A percentile compares a stretch with the other conserved stretches of the same genome.
These are phyloP conservation scores for Glossophaga mutica DNA, from an alignment of 2,797 vertebrate species.

Conservation along the genomic window DNA sequence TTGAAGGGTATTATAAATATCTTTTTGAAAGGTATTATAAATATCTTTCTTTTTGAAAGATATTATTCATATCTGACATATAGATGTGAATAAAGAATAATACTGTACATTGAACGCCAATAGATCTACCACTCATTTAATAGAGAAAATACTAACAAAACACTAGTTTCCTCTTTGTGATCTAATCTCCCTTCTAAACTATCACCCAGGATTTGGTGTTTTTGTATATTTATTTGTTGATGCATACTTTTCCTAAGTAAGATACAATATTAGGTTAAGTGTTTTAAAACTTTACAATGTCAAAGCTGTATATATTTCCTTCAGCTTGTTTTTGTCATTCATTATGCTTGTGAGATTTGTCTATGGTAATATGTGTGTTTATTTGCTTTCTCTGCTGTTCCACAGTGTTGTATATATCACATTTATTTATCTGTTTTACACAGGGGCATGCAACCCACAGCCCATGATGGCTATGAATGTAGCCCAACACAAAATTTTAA, in stretches of 20 bases:
- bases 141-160: background rate
- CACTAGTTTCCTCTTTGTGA: background rate
- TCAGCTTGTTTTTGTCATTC: background rate
- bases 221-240: background rate
- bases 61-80: background rate
- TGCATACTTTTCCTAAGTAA: background rate
- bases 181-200: background rate
- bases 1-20: conserved; percentile 3
- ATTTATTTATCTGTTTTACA: background rate
- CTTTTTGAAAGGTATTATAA: background rate
- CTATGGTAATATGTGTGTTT: background rate
- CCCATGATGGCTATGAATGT: too few relatives aligned
- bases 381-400: background rate
- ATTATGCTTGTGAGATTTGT: background rate
- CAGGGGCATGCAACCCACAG: too few relatives aligned
- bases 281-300: background rate
- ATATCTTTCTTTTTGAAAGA: background rate
- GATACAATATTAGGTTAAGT: background rate
- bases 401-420: background rate
- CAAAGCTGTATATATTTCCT: background rate
- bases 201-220: background rate
- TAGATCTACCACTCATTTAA: background rate
- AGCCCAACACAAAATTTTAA: too few relatives aligned
- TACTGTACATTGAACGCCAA: background rate
- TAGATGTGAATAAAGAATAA: background rate